Base-by-base conservation (phyloP, 2,797 vertebrate genomes). In the Pipistrellus nathusii region DNA sequence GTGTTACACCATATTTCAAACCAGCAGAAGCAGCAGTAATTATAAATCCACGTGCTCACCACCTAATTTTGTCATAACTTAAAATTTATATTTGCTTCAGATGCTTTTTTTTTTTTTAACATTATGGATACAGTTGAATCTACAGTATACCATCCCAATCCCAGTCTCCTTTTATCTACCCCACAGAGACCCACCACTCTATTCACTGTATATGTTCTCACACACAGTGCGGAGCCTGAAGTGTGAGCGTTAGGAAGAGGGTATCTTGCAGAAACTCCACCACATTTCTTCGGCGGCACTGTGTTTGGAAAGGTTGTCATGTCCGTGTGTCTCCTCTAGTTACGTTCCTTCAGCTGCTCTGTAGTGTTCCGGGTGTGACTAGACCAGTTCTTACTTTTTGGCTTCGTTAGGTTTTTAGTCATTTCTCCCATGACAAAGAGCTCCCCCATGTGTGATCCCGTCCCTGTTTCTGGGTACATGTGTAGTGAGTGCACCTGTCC, bases 31-130 rank as follows among this genome's bases (percentile, higher is more conserved):
- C 21, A 66, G 23, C 53, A 9, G 5, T 78, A 32, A 69, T 51
- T 85, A 23, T 64, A 80, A 53, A 62, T 2, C 5, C 48, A 17
- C 32, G 2, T 44, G 6, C 11, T 32, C 23, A 46, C 57, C 69
- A 46, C 73, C 64, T 78, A 44, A 8, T 78, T 86, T 66, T 57
- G 32, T n/a, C n/a, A 20, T 51, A 13, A 51, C 59, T 68, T 93
- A 48, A 76, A 89, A 75, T 76, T 35, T 77, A 18, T 85, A 66
- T 81, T 77, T 81, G 17, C 46, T 72, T 90, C 25, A 46, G 30
- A 15, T 30, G 6, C 46, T 55, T 23, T 55, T 55, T 55, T 21
- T 48, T 55, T 55, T 55, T 55, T 55, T 21, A 94, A 44, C 68
- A 15, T 62, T 71, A 48, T 15, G 89, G 27, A 62, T 93, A 25